These are phyloP conservation scores for Gastracanthus pulcherrimus DNA, from an alignment of 2,888 invertebrate species.

Conservation along the genomic window DNA sequence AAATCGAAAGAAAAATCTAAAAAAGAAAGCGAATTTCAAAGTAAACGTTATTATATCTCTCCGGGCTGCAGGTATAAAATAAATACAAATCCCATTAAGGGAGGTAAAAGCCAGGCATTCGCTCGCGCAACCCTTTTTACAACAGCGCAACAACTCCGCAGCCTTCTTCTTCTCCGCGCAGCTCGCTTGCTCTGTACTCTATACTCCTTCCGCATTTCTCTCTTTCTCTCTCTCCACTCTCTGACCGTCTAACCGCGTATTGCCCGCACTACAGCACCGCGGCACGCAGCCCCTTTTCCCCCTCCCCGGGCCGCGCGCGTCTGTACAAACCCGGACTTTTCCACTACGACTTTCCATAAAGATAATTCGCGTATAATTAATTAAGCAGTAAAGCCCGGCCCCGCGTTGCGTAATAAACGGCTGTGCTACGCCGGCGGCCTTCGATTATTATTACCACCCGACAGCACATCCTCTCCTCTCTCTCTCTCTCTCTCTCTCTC, in stretches of 20 bases:
- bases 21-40: neutral
- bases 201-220: neutral
- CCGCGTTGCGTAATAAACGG: neutral
- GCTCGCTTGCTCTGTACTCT: neutral
- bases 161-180: too few species aligned
- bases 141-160: too few species aligned
- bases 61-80: slow-evolving; percentile 13
- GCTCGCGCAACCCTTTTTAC: neutral
- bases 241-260: too few species aligned
- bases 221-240: too few species aligned
- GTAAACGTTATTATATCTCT: neutral
- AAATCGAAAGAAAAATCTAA: neutral
- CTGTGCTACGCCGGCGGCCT: neutral
- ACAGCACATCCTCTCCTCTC: neutral
- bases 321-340: too few species aligned
- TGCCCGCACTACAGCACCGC: too few species aligned
- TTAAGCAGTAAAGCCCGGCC: slow-evolving; percentile 35
- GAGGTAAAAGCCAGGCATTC: neutral
- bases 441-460: neutral
- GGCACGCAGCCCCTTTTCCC: too few species aligned
- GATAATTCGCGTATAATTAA: slow-evolving; percentile 36
- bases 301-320: too few species aligned
- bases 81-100: slow-evolving; percentile 26
- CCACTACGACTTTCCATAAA: too few species aligned
- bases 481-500: too few species aligned